Conservation (phyloP, 2,797 vertebrate species). For the Morus bassanus region DNA sequence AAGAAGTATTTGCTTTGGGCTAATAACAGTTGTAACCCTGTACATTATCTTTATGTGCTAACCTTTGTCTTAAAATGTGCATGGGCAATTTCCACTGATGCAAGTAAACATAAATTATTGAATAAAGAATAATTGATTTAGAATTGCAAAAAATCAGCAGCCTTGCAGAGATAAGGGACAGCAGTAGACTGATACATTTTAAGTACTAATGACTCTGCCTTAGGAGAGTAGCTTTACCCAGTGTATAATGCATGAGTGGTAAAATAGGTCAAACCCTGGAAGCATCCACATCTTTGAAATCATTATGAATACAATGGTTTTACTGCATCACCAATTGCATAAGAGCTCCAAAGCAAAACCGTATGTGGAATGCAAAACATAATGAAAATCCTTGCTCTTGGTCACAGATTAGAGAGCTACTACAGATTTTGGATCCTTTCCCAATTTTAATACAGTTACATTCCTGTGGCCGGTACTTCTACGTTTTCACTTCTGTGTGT, state of each 20-base stretch:
- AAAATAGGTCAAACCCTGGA: slow-evolving; percentile 72
- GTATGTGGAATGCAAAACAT: slow-evolving; percentile 59
- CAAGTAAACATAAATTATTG: slow-evolving; percentile 32
- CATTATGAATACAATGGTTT: slow-evolving; percentile 71
- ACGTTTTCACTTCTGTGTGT: not conserved
- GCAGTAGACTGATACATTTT: slow-evolving; percentile 38
- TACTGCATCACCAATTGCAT: slow-evolving; percentile 66
- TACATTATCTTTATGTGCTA: not conserved
- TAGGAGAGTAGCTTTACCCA: slow-evolving; percentile 50
- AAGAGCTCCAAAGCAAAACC: slow-evolving; percentile 62
- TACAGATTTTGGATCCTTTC: slow-evolving; percentile 19
- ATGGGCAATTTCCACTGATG: slow-evolving; percentile 19
- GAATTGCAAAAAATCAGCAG: slow-evolving; percentile 50
- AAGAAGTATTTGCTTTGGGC: not conserved
- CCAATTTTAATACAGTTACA: slow-evolving; percentile 25
- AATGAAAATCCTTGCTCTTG: slow-evolving; percentile 60
- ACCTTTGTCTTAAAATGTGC: not conserved
- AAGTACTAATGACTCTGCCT: slow-evolving; percentile 60
- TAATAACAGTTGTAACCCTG: not conserved
- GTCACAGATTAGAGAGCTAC: slow-evolving; percentile 16
- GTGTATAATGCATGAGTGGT: slow-evolving; percentile 64
- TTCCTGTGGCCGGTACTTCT: slow-evolving; percentile 16
- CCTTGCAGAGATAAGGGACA: slow-evolving; percentile 51
- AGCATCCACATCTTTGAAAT: slow-evolving; percentile 68
- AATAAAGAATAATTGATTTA: slow-evolving; percentile 36